Evolutionary conservation across 2,888 invertebrate genomes (phyloP).

Genomic region (Agrotis clavis): DNA sequence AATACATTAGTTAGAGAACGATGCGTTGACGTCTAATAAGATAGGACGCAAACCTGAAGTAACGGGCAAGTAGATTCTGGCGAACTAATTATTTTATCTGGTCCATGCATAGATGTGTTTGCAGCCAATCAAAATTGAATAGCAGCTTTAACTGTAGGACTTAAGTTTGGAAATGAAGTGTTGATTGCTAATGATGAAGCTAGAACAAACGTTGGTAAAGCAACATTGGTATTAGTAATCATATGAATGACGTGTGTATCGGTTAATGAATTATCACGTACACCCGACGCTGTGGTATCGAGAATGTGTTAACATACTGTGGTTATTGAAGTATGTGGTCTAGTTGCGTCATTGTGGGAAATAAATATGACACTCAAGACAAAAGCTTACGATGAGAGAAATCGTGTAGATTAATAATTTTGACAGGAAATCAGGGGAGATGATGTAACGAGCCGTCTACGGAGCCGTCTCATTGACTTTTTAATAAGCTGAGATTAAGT

Average conservation of each 20-base stretch:
- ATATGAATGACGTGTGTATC: constrained; percentile 61
- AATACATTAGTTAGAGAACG: constrained; percentile 61
- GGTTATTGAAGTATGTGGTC: constrained; percentile 48
- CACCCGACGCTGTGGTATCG: constrained; percentile 35
- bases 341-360: constrained; percentile 64
- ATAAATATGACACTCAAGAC: constrained; percentile 60
- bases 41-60: constrained; percentile 61
- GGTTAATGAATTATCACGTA: constrained; percentile 65
- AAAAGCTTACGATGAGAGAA: constrained; percentile 62
- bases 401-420: constrained; percentile 67
- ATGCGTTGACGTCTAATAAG: constrained; percentile 50
- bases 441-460: constrained; percentile 58
- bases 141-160: constrained; percentile 44
- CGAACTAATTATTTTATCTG: constrained; percentile 67
- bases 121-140: constrained; percentile 49
- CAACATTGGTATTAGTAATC: constrained; percentile 58
- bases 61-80: constrained; percentile 62
- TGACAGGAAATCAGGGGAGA: constrained; percentile 62
- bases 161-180: constrained; percentile 50
- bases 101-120: constrained; percentile 53
- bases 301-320: constrained; percentile 54
- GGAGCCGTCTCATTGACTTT: constrained; percentile 58
- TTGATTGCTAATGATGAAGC: constrained; percentile 19
- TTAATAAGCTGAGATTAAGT: constrained; percentile 64
- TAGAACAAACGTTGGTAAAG: constrained; percentile 51